Base-by-base conservation (phyloP, 2,888 invertebrate species). In the Amiota communis region DNA sequence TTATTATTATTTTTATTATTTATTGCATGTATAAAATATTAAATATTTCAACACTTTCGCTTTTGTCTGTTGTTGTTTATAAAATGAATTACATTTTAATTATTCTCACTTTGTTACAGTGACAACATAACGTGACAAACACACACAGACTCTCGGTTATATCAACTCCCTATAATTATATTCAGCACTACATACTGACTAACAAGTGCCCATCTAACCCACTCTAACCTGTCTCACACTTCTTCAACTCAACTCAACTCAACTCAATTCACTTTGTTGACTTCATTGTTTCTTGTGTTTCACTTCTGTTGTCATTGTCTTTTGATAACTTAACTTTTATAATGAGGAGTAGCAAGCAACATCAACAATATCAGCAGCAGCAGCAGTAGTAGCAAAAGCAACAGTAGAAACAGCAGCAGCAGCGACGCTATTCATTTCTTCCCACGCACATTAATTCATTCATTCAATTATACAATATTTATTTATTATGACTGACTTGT, bases 31-130 rank as follows among this genome's bases (percentile, higher is more conserved):
- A 51, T 8, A n/a, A 86, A 81, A 85, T 80, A 84, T 36, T 36
- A 36, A 36, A 36, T 4, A 36, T 84, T 84, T 84, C 86, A 84
- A 86, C 84, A 84, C 84, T 84, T 84, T 84, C 84, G 84, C 84
- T 84, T 84, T 84, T 86, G 84, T 85, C 85, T 23, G 23, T 86
- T 78, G 76, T 68, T 84, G 77, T 75, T 36, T 80, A 64, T 63
- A 53, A 65, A 72, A 72, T 36, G 36, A 2, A 48, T 72, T 53
- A 49, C 36, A 36, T 47, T 63, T 64, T 63, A 57, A 65, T 72
- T 64, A 71, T 72, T 65, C 65, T 20, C 65, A 71, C 13, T 6
- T n/a, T 48, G 49, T n/a, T 36, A 36, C 63, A 36, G 48, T 59
- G 15, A 36, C 48, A n/a, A 20, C 48, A 67, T 49, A 48, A 23